Evolutionary conservation across 2,888 invertebrate genomes (phyloP), one percentile per base, ranked within the genome.

Genomic region (Julus scandinavius): DNA sequence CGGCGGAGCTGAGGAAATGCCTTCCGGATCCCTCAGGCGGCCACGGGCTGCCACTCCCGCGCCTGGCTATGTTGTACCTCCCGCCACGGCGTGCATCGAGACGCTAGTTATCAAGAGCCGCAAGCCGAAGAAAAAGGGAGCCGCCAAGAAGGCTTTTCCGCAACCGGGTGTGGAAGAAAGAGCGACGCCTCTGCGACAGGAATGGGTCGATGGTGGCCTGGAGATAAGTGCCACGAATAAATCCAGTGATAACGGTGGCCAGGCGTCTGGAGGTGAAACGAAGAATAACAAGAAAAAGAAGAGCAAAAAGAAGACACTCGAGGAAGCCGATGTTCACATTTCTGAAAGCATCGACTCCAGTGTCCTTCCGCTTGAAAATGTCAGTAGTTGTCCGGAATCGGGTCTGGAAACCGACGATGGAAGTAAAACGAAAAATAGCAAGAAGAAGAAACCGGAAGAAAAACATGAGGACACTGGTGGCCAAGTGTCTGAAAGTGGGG

Each of bases 361-460:
- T n/a, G n/a, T n/a, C n/a, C n/a, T n/a, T n/a, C n/a, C n/a, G n/a
- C n/a, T n/a, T n/a, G n/a, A n/a, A n/a, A n/a, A n/a, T n/a, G n/a
- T n/a, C n/a, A n/a, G n/a, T n/a, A n/a, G n/a, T n/a, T n/a, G n/a
- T n/a, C n/a, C n/a, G n/a, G n/a, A n/a, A n/a, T n/a, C n/a, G n/a
- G n/a, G n/a, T n/a, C n/a, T n/a, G n/a, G n/a, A n/a, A n/a, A n/a
- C n/a, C n/a, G n/a, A n/a, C n/a, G n/a, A n/a, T n/a, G n/a, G n/a
- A n/a, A n/a, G n/a, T n/a, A n/a, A n/a, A n/a, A n/a, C n/a, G n/a
- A n/a, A n/a, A n/a, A n/a, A n/a, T n/a, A n/a, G n/a, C n/a, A n/a
- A n/a, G 41, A 86, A 45, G 41, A 49, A 7, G 17, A 86, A n/a
- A 86, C 41, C 45, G 38, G 86, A 45, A 86, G 86, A 40, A 84